Conservation (phyloP, 2,888 invertebrate genomes). For the Dynastes hyllus region DNA sequence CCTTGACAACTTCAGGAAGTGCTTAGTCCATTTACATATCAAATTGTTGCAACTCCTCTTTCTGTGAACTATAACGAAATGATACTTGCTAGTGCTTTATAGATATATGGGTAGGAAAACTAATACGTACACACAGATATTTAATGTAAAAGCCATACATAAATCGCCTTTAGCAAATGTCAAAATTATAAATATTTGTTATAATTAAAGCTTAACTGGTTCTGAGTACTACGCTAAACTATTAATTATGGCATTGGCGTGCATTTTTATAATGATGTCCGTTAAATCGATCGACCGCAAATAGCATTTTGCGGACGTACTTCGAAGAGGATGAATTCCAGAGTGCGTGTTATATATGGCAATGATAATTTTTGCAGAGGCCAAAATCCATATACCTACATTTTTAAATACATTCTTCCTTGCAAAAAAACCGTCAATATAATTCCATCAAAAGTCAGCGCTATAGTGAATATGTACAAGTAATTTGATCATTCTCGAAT, state of each 20-base stretch:
- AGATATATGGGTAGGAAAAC: too few relatives aligned
- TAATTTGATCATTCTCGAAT: too few relatives aligned
- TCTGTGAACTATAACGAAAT: neutral
- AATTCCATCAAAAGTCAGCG: too few relatives aligned
- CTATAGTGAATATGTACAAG: too few relatives aligned
- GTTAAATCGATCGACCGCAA: slow-evolving; percentile 9
- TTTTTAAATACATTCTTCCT: neutral
- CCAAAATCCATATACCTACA: slow-evolving; percentile 1
- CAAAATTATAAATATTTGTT: slow-evolving; percentile 13
- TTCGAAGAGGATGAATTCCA: neutral
- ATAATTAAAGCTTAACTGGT: slow-evolving; percentile 22
- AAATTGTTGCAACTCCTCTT: too few relatives aligned
- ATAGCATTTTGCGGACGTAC: neutral
- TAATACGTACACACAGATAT: too few relatives aligned
- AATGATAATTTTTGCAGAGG: slow-evolving; percentile 25
- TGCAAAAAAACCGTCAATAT: neutral
- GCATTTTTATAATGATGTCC: slow-evolving; percentile 13
- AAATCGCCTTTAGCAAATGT: slow-evolving; percentile 7
- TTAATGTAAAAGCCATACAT: too few relatives aligned
- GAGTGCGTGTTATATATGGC: slow-evolving; percentile 17
- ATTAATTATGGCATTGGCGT: slow-evolving; percentile 28
- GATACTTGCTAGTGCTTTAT: too few relatives aligned
- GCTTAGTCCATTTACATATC: too few relatives aligned
- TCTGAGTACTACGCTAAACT: neutral
- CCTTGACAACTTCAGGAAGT: too few relatives aligned